Conservation (phyloP, 2,888 invertebrate species). For the Nemoura dubitans region DNA sequence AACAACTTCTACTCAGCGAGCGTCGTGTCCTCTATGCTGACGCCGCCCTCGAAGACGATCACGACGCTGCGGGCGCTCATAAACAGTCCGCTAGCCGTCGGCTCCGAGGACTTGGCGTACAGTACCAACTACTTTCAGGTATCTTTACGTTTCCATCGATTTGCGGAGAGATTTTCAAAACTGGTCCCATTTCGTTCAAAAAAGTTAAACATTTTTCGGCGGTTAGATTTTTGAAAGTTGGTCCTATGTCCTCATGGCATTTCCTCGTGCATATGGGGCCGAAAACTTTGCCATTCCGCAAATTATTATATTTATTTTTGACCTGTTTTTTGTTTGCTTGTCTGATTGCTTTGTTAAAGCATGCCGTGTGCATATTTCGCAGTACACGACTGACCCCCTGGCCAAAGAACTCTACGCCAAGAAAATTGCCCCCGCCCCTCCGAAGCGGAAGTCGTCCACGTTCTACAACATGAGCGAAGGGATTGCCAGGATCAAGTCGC, state of each 20-base stretch:
- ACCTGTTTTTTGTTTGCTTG: too few species aligned
- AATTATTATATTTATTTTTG: too few species aligned
- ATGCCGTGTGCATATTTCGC: too few species aligned
- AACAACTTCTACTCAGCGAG: slow-evolving; percentile 80
- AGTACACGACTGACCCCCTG: slow-evolving; percentile 74
- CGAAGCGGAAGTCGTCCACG: neutral
- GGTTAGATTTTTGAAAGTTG: too few species aligned
- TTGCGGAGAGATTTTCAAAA: neutral
- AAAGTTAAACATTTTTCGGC: too few species aligned
- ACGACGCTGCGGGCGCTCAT: slow-evolving; percentile 71
- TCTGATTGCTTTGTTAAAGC: too few species aligned
- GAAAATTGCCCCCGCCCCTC: slow-evolving; percentile 44
- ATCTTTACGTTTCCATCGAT: slow-evolving; percentile 60
- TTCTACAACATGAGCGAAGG: slow-evolving; percentile 44
- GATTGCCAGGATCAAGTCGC: slow-evolving; percentile 43
- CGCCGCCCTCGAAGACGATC: slow-evolving; percentile 75
- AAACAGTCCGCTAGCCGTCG: slow-evolving; percentile 72
- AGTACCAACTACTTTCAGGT: slow-evolving; percentile 72
- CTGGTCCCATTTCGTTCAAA: too few species aligned
- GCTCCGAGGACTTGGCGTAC: slow-evolving; percentile 75
- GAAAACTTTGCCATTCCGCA: too few species aligned
- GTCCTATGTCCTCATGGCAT: too few species aligned
- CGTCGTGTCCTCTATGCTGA: slow-evolving; percentile 74
- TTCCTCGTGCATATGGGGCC: too few species aligned
- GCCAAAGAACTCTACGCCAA: slow-evolving; percentile 59